Percentiles rank a stretch among this genome's conserved stretches.
phyloP scores from a whole-genome alignment of 2,113 vertebrate genomes.

The Panthera uncia region DNA sequence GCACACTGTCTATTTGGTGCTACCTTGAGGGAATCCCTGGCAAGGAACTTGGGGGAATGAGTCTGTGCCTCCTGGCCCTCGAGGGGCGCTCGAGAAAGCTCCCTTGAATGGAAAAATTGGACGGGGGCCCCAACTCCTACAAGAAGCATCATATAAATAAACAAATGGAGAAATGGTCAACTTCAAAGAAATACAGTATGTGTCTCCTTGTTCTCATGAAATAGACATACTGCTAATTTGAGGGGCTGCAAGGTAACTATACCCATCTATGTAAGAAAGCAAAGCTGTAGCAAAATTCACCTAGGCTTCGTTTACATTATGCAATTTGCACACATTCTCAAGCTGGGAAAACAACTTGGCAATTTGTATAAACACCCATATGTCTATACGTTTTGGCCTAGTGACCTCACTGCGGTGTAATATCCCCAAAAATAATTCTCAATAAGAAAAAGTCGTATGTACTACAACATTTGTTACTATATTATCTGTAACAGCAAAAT shows the following conservation, averaged over 20 bases:
- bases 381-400: neutral
- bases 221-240: neutral
- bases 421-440: neutral
- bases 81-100: neutral
- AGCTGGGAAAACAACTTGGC: conserved; percentile 19
- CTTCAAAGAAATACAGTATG: neutral
- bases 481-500: neutral
- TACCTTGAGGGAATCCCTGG: neutral
- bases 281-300: neutral
- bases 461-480: neutral
- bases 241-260: neutral
- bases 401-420: neutral
- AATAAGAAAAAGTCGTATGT: neutral
- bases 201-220: neutral
- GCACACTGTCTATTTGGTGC: neutral
- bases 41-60: neutral
- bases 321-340: neutral
- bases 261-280: neutral
- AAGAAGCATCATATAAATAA: neutral
- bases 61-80: neutral
- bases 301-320: neutral
- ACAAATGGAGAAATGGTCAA: neutral
- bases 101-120: neutral
- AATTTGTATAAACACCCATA: neutral
- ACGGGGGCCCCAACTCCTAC: no score